Evolutionary conservation across 2,797 vertebrate species (phyloP), one percentile per base, ranked within the genome.

Genomic region (Delichon dasypus): DNA sequence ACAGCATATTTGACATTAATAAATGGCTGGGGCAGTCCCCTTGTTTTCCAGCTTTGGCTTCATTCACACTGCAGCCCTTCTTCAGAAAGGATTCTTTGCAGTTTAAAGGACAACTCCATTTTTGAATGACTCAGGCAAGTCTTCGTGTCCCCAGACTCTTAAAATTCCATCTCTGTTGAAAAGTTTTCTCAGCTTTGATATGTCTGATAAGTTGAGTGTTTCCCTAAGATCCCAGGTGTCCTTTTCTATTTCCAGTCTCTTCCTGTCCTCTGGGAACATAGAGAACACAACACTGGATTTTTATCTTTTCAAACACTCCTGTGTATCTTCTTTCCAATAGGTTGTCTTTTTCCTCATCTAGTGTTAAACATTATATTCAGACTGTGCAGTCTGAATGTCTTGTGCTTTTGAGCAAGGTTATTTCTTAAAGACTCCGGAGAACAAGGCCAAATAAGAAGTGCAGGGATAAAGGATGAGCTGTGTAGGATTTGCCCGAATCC

Each of bases 1-100:
- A 91, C 94, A 70, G 85, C 92, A 95, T 97, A 95, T 97, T 85
- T 97, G 97, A 97, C 97, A 54, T 97, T 97, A 97, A 98, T 97
- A 97, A 97, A 98, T 97, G 96, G 93, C 92, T 40, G 54, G 90
- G 93, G 93, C 85, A 92, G 87, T 95, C 91, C 95, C 74, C 88
- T 94, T 65, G 10, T 93, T 97, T 97, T 93, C 94, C 96, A 96
- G 62, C 90, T 80, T 94, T 97, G 96, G 96, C 93, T 97, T 96
- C 93, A 95, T 97, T 97, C 97, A 98, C 91, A 94, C 89, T 95
- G 96, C 93, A 94, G 89, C 85, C 87, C 96, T 97, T 97, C 96
- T 97, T 97, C 85, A 95, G 95, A 95, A 97, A 92, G 51, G 74
- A 66, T 95, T 76, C 80, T 95, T 81, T 85, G 88, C 83, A 16